Conservation (phyloP, 2,797 vertebrate genomes). For the Moxostoma hubbsi region DNA sequence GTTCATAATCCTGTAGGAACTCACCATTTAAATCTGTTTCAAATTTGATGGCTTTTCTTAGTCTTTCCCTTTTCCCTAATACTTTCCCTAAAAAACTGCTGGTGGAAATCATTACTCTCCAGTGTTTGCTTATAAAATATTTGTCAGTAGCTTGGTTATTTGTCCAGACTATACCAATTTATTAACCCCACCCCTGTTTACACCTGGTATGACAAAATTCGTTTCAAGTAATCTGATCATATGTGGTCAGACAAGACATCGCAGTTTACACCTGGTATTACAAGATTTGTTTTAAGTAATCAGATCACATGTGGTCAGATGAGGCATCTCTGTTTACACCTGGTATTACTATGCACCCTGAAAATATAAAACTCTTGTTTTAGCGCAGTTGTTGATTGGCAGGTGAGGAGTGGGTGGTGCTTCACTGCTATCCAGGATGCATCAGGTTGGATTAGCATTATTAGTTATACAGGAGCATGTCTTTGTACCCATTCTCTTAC, state of each 20-base stretch:
- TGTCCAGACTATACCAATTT: not conserved
- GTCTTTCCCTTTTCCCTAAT: not conserved
- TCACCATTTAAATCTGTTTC: conserved; percentile 14
- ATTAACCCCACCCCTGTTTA: no score
- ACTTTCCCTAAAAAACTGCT: conserved; percentile 7
- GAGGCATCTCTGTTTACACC: no score
- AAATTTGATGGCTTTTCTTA: conserved; percentile 16
- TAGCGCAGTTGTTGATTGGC: no score
- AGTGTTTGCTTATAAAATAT: not conserved
- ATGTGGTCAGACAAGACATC: not conserved
- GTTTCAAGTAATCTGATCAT: no score
- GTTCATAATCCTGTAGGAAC: conserved; percentile 12
- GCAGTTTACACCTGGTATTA: not conserved
- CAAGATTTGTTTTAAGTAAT: no score
- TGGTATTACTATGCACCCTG: no score
- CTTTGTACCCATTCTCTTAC: conserved; percentile 16
- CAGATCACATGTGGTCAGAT: no score
- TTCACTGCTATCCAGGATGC: no score
- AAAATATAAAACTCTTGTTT: no score
- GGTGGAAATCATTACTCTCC: conserved; percentile 27
- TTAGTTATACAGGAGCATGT: not conserved
- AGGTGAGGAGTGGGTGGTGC: no score
- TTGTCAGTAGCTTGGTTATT: conserved; percentile 21
- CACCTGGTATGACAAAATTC: no score
- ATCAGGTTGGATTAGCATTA: no score